phyloP scores from a whole-genome alignment of 2,797 vertebrate species.

The Lepilemur septentrionalis region DNA sequence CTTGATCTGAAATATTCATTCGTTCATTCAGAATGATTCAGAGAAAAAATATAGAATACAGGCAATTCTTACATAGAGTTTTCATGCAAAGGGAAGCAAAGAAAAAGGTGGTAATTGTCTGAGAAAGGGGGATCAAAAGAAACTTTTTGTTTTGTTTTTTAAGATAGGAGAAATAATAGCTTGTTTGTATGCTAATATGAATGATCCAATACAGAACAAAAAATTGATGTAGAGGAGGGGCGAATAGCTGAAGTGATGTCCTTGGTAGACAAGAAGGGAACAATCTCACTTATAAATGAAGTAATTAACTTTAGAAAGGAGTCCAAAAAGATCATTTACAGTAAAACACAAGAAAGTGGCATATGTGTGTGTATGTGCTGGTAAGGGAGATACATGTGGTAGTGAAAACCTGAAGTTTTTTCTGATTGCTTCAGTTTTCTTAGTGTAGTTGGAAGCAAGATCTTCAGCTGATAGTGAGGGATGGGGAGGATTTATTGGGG shows the following conservation, averaged over 20 bases:
- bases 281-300: neutral
- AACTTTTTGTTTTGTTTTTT: neutral
- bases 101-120: neutral
- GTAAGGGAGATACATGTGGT: neutral
- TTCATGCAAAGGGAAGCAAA: slow-evolving; percentile 20
- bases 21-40: slow-evolving; percentile 13
- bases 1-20: slow-evolving; percentile 22
- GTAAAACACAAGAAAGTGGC: neutral
- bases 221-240: neutral
- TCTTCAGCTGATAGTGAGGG: slow-evolving; percentile 33
- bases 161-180: neutral
- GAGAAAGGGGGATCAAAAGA: neutral
- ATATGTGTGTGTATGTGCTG: neutral
- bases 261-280: neutral
- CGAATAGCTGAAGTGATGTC: neutral
- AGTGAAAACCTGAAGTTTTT: neutral
- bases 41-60: slow-evolving; percentile 1
- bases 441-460: neutral
- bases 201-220: neutral
- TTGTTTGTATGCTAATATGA: slow-evolving; percentile 34
- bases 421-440: slow-evolving; percentile 37
- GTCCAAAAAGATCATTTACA: neutral
- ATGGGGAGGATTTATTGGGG: neutral
- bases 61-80: neutral
- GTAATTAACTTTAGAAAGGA: neutral